Evolutionary conservation across 2,888 invertebrate species (phyloP).

Genomic region (Habrosyne pyritoides): DNA sequence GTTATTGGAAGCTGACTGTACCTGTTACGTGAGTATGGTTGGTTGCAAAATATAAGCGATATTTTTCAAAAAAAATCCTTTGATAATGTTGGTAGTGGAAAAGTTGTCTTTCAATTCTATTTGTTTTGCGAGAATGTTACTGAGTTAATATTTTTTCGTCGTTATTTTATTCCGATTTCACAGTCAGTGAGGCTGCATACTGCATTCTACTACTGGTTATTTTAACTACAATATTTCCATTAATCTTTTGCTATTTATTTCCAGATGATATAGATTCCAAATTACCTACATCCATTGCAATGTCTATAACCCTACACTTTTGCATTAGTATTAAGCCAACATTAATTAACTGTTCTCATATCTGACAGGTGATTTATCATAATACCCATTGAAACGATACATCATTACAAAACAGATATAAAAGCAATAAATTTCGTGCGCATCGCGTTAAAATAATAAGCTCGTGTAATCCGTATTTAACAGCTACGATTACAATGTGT

Average conservation of each 20-base stretch:
- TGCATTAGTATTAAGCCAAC: background rate
- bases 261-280: too few relatives aligned
- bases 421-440: slow-evolving; percentile 32
- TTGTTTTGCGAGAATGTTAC: background rate
- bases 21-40: background rate
- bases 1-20: slow-evolving; percentile 34
- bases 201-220: too few relatives aligned
- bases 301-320: background rate
- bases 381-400: slow-evolving; percentile 22
- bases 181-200: too few relatives aligned
- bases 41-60: background rate
- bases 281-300: too few relatives aligned
- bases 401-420: slow-evolving; percentile 29
- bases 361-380: slow-evolving; percentile 4
- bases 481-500: slow-evolving; percentile 29
- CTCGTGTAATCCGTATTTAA: slow-evolving; percentile 26
- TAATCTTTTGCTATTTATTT: too few relatives aligned
- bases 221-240: too few relatives aligned
- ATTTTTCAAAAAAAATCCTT: background rate
- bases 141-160: background rate
- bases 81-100: background rate
- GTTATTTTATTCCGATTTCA: too few relatives aligned
- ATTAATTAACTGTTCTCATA: background rate
- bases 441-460: slow-evolving; percentile 30
- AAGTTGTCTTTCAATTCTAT: background rate